Percentiles rank a stretch among this genome's conserved stretches.
Conservation (phyloP, 2,888 invertebrate species). For the Philhelius pedissequus region DNA sequence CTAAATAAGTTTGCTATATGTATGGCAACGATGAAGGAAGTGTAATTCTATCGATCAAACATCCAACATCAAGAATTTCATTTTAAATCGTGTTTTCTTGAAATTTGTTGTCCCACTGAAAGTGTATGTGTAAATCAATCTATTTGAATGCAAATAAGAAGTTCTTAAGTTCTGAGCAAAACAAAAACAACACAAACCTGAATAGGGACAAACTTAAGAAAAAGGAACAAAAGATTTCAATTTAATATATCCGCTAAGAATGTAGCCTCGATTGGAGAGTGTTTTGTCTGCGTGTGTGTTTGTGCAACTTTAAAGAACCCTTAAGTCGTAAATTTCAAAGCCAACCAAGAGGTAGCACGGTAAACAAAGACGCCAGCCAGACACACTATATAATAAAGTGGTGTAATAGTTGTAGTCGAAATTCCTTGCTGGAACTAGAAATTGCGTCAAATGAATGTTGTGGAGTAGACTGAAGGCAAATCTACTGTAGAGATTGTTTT, state of each 20-base stretch:
- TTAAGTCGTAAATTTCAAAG: slow-evolving; percentile 44
- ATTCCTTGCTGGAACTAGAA: background rate
- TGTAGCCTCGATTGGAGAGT: slow-evolving; percentile 2
- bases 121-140: slow-evolving; percentile 52
- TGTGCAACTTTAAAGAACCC: slow-evolving; percentile 29
- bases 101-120: slow-evolving; percentile 56
- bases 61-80: slow-evolving; percentile 28
- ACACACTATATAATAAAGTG: background rate
- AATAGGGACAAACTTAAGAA: slow-evolving; percentile 22
- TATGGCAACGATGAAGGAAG: slow-evolving; percentile 51
- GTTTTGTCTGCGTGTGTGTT: slow-evolving; percentile 34
- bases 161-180: slow-evolving; percentile 1
- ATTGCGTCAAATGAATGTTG: slow-evolving; percentile 41
- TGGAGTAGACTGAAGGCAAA: slow-evolving; percentile 29
- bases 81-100: slow-evolving; percentile 41
- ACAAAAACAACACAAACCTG: background rate
- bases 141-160: slow-evolving; percentile 58
- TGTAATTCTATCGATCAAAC: slow-evolving; percentile 64
- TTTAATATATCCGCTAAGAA: slow-evolving; percentile 55
- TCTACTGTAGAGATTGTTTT: slow-evolving; percentile 14
- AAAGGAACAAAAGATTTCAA: slow-evolving; percentile 46
- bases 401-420: slow-evolving; percentile 25
- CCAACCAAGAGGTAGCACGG: slow-evolving; percentile 4
- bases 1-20: slow-evolving; percentile 36
- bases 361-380: slow-evolving; percentile 1